Base-by-base conservation (phyloP, 1,140 invertebrate species). In the Cydia fagiglandana region DNA sequence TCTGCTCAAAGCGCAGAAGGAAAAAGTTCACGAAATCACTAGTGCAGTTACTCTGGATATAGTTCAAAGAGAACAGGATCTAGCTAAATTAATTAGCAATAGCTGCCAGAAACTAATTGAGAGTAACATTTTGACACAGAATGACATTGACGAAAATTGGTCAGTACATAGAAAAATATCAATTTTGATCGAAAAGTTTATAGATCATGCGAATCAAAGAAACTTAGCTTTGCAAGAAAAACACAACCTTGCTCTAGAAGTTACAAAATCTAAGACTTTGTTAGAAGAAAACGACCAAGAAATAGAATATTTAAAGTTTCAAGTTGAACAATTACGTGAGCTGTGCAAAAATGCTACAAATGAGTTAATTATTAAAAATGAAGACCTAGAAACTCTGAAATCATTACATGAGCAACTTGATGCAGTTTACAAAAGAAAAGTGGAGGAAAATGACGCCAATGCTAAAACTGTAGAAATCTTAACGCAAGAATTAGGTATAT, bases 21-120 rank as follows among this genome's bases (percentile, higher is more conserved):
- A 90, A 64, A 89, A 78, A 79, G 81, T 91, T 17, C 80, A 87
- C 66, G 87, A 91, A 79, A 87, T 92, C 61, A 88, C 77, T 77
- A 86, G 85, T 74, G 86, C 86, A 75, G 88, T 91, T 1, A 91
- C 86, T 24, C 64, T 87, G 34, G 85, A 91, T 76, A 85, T 92
- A 30, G 73, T 89, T 6, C 79, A 82, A 75, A 89, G 78, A 75
- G 91, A 92, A 73, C 34, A 86, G 73, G 81, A 85, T 15, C 74
- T 91, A 50, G 77, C 76, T 24, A 80, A 81, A 47, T 81, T 80
- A 41, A 76, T 89, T 64, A 74, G 45, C 34, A 79, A 83, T 20
- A 76, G 83, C 41, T 88, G 79, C 74, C 64, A 75, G 68, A 86
- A 82, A 70, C 78, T 92, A 34, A 15, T 78, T 6, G 64, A 86